Evolutionary conservation across 2,113 vertebrate genomes (phyloP).

Genomic region (Cynocephalus volans): DNA sequence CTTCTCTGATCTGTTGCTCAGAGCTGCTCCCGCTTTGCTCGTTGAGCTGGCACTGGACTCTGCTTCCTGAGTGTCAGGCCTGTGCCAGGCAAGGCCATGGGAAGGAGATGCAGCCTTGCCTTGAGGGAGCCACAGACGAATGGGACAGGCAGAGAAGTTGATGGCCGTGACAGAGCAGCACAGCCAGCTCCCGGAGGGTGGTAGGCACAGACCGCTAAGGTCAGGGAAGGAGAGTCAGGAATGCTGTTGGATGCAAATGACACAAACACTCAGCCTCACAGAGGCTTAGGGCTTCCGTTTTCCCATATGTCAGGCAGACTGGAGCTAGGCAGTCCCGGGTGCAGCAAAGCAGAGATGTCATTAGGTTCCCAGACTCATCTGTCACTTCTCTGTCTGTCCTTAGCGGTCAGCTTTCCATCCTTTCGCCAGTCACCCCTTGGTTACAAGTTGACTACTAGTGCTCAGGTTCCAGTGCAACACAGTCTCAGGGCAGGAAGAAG

Average conservation of each 20-base stretch:
- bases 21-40: not conserved
- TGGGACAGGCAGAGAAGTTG: not conserved
- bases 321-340: not conserved
- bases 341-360: not conserved
- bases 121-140: not conserved
- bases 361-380: not conserved
- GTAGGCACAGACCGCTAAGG: not conserved
- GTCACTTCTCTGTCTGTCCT: not conserved
- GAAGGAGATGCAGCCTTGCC: not conserved
- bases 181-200: not conserved
- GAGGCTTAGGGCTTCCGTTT: not conserved
- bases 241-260: not conserved
- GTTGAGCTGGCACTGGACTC: rapidly evolving
- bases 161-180: rapidly evolving
- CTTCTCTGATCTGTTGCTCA: not conserved
- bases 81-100: not conserved
- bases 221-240: not conserved
- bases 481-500: not conserved
- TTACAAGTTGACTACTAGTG: not conserved
- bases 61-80: not conserved
- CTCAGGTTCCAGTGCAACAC: not conserved
- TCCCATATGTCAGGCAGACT: no score
- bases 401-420: not conserved
- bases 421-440: not conserved
- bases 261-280: not conserved